These are phyloP conservation scores for Delia radicum DNA, from an alignment of 1,140 invertebrate genomes.

Conservation along the genomic window DNA sequence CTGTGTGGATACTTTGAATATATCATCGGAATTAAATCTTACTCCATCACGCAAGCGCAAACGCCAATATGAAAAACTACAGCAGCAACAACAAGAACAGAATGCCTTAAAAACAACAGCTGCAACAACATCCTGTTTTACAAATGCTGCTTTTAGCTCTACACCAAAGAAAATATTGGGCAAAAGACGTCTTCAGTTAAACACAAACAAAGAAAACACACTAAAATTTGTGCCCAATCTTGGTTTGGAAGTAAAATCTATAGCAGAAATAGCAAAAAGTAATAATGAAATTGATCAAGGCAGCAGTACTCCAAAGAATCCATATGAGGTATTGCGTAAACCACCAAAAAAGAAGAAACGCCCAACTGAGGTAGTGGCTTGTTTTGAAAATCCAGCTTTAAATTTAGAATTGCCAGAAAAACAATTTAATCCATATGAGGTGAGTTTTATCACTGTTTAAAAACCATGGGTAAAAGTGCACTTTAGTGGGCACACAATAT, in stretches of 20 bases:
- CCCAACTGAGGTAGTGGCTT: constrained; percentile 35
- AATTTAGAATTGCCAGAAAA: constrained; percentile 52
- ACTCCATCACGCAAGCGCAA: constrained; percentile 50
- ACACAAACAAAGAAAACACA: constrained; percentile 30
- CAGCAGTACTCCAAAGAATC: constrained; percentile 35
- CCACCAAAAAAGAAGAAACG: constrained; percentile 52
- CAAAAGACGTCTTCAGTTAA: constrained; percentile 31
- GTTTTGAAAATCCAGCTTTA: constrained; percentile 52
- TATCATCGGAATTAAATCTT: neutral
- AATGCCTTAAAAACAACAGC: neutral
- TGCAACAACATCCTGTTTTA: constrained; percentile 42
- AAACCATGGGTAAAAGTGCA: no score
- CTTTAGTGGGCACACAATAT: no score
- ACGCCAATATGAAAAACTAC: constrained; percentile 35
- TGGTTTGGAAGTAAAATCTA: constrained; percentile 49
- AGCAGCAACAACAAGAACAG: neutral
- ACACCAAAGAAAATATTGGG: constrained; percentile 45
- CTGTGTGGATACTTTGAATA: neutral
- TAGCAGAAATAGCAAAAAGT: constrained; percentile 37
- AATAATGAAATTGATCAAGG: neutral
- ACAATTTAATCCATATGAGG: constrained; percentile 54
- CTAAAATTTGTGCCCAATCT: constrained; percentile 34
- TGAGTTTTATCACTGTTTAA: no score
- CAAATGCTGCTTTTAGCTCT: constrained; percentile 50
- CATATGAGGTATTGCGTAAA: constrained; percentile 51